A percentile compares a stretch with the other conserved stretches of the same genome.
phyloP scores from a whole-genome alignment of 2,888 invertebrate genomes.

The Cryptops parisi region DNA sequence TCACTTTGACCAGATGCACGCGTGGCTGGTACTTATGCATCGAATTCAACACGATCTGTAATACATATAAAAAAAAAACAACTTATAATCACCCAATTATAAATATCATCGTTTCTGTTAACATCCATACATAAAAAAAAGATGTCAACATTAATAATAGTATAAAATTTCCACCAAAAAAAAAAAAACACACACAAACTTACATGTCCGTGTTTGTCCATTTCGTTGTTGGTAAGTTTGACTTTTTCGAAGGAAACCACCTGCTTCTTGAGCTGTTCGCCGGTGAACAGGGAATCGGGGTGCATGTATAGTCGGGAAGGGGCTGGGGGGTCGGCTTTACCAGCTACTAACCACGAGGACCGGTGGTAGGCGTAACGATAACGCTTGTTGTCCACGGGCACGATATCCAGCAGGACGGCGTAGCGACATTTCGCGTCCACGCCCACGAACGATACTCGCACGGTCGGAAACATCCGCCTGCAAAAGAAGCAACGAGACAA shows the following conservation, averaged over 20 bases:
- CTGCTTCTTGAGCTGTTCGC: slow-evolving; percentile 59
- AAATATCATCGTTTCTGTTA: too few relatives aligned
- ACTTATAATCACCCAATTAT: background rate
- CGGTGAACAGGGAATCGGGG: slow-evolving; percentile 65
- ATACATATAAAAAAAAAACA: too few relatives aligned
- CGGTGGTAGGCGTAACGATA: slow-evolving; percentile 70
- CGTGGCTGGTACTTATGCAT: slow-evolving; percentile 99
- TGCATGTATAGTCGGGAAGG: slow-evolving; percentile 58
- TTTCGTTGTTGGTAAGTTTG: slow-evolving; percentile 69
- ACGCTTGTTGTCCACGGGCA: slow-evolving; percentile 62
- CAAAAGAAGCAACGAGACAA: slow-evolving; percentile 26
- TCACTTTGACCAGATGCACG: slow-evolving; percentile 83
- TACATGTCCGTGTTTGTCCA: slow-evolving; percentile 61
- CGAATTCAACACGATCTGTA: slow-evolving; percentile 93
- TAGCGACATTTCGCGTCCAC: slow-evolving; percentile 50
- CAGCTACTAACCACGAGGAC: slow-evolving; percentile 66
- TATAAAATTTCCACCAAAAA: too few relatives aligned
- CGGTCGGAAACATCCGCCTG: slow-evolving; percentile 71
- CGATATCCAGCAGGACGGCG: slow-evolving; percentile 61
- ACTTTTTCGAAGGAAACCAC: slow-evolving; percentile 70
- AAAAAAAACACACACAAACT: slow-evolving; percentile 24
- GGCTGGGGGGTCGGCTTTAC: slow-evolving; percentile 60
- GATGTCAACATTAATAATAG: background rate
- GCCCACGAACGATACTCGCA: slow-evolving; percentile 56
- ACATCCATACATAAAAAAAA: background rate